These are phyloP conservation scores for Eumacrocentrus americanus DNA, from an alignment of 2,888 invertebrate species.

Conservation along the genomic window DNA sequence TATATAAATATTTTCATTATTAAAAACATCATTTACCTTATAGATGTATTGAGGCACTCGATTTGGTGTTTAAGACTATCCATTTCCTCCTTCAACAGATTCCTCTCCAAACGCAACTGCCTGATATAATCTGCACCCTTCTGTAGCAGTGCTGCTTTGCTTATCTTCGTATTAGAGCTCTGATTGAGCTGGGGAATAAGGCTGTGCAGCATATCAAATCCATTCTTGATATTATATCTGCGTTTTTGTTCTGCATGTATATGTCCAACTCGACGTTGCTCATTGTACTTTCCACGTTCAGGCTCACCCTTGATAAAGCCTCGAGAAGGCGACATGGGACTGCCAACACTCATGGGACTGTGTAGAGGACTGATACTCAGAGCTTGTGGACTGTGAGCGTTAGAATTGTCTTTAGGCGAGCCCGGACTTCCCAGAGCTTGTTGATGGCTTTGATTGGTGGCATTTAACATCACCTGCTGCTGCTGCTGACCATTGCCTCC, in stretches of 20 bases:
- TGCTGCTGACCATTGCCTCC: slow-evolving; percentile 37
- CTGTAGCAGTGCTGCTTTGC: slow-evolving; percentile 96
- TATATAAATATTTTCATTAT: not conserved
- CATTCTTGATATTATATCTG: slow-evolving; percentile 93
- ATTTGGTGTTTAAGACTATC: slow-evolving; percentile 86
- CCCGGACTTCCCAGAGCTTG: slow-evolving; percentile 44
- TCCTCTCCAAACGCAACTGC: slow-evolving; percentile 83
- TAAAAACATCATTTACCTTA: slow-evolving; percentile 69
- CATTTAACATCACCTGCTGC: slow-evolving; percentile 29
- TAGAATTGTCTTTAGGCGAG: slow-evolving; percentile 56
- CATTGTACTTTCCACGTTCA: slow-evolving; percentile 64
- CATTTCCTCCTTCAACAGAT: slow-evolving; percentile 88
- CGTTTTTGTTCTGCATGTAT: slow-evolving; percentile 96
- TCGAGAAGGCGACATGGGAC: slow-evolving; percentile 70
- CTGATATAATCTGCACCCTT: slow-evolving; percentile 96
- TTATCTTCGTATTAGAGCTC: slow-evolving; percentile 90
- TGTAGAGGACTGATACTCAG: slow-evolving; percentile 62
- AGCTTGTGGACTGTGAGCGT: slow-evolving; percentile 55
- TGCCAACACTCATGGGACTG: slow-evolving; percentile 63
- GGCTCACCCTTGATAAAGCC: slow-evolving; percentile 62
- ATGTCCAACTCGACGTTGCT: slow-evolving; percentile 84
- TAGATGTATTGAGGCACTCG: slow-evolving; percentile 86
- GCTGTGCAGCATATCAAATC: slow-evolving; percentile 91
- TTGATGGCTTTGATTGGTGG: slow-evolving; percentile 9
- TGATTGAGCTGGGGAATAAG: slow-evolving; percentile 90